Evolutionary conservation across 2,888 invertebrate genomes (phyloP), one percentile per base, ranked within the genome.

Genomic region (Zaprionus bogoriensis): DNA sequence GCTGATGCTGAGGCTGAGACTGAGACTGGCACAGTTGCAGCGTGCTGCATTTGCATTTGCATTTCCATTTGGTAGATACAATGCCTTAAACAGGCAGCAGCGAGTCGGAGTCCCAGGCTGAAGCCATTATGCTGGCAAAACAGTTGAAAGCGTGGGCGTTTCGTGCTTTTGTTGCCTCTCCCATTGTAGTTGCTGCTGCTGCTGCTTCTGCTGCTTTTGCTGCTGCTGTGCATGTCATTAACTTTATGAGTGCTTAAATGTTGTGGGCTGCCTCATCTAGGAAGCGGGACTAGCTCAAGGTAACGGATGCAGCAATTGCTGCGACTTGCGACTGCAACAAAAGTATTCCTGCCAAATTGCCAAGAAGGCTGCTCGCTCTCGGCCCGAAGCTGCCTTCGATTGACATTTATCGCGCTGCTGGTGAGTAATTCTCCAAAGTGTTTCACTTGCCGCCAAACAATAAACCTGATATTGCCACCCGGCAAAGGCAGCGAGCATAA

Each of bases 201-300:
- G 17, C n/a, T 65, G 25, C 20, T 39, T 32, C 10, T 50, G 28
- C 39, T 61, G 53, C 46, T 28, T 53, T 28, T 61, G 30, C 10
- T 48, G 44, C 19, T 59, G 54, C 57, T 44, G 67, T 85, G 87
- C 87, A 87, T 84, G 82, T 87, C 82, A 82, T 82, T 87, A 82
- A 82, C 88, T 84, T 87, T 87, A 87, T 87, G 88, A 82, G 87
- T 64, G 74, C 78, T 74, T 80, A 77, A 82, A 77, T 77, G 68
- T 64, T 63, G 65, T 53, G 54, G 36, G 53, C 41, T 30, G 54
- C 19, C 17, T 17, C 10, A 7, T 38, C 41, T 27, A 50, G 54
- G n/a, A 51, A 59, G 57, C 50, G 63, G 42, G 44, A 68, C 59
- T 74, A 53, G 62, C 81, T 77, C 74, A 84, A 85, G 87, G 87